Conservation (phyloP, 2,113 vertebrate species). For the Toxostoma redivivum region DNA sequence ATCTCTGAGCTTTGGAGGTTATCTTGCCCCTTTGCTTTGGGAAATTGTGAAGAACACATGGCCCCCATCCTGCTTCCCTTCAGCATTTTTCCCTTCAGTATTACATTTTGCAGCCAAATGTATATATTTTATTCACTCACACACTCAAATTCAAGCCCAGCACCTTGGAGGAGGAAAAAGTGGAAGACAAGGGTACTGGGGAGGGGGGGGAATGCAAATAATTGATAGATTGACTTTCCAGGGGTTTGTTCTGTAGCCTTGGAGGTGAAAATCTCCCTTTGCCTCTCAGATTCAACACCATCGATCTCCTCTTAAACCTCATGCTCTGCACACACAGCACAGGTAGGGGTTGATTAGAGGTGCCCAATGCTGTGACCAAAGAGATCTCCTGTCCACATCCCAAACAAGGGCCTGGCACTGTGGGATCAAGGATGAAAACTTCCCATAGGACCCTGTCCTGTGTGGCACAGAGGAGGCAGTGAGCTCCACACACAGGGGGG, state of each 20-base stretch:
- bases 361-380: not conserved
- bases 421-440: not conserved
- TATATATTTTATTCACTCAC: not conserved
- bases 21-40: not conserved
- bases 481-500: not conserved
- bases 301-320: not conserved
- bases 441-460: not conserved
- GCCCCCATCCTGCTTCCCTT: not conserved
- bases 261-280: not conserved
- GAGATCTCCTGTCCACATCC: not conserved
- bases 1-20: not conserved
- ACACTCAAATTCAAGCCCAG: not conserved
- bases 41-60: accelerated
- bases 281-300: not conserved
- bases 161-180: not conserved
- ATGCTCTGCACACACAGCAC: not conserved
- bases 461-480: not conserved
- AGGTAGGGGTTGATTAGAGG: not conserved
- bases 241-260: not conserved
- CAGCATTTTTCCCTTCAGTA: not conserved
- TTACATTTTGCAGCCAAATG: not conserved
- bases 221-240: not conserved
- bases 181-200: not conserved
- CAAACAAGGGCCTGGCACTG: not conserved
- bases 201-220: not conserved